Percentiles rank a stretch among this genome's conserved stretches.
phyloP scores from a whole-genome alignment of 1,140 invertebrate genomes.

The Drosophila aff. region DNA sequence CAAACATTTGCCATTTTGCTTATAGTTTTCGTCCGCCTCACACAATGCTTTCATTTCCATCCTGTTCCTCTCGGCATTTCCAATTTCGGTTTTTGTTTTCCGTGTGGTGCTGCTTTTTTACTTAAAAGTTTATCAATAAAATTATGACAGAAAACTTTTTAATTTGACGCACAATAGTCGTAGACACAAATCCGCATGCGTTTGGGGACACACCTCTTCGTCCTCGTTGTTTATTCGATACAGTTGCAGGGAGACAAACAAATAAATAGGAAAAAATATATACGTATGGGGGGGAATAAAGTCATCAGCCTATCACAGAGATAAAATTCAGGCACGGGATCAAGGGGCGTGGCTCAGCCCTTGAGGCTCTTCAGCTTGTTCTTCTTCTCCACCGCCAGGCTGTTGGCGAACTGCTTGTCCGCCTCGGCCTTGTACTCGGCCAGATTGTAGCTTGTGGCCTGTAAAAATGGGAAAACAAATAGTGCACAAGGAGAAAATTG shows the following conservation, averaged over 20 bases:
- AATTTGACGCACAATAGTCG: slow-evolving; percentile 79
- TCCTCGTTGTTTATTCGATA: slow-evolving; percentile 36
- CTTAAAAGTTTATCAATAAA: slow-evolving; percentile 82
- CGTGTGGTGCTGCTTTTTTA: slow-evolving; percentile 31
- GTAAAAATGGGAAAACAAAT: neutral
- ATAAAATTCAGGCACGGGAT: slow-evolving; percentile 43
- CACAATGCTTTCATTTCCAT: slow-evolving; percentile 12
- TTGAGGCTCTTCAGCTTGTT: slow-evolving; percentile 72
- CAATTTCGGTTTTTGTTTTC: slow-evolving; percentile 51
- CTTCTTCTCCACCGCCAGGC: slow-evolving; percentile 74
- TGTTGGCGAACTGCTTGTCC: slow-evolving; percentile 79
- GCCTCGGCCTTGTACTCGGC: slow-evolving; percentile 72
- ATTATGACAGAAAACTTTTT: slow-evolving; percentile 81
- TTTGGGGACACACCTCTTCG: slow-evolving; percentile 30
- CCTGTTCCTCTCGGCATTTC: neutral
- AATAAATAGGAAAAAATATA: slow-evolving; percentile 48
- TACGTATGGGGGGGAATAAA: neutral
- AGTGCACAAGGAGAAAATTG: neutral
- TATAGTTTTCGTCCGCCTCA: neutral
- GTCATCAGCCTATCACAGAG: slow-evolving; percentile 51
- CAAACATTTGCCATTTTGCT: neutral
- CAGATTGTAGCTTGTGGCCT: slow-evolving; percentile 79
- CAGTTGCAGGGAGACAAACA: neutral
- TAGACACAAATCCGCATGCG: slow-evolving; percentile 43
- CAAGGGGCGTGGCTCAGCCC: slow-evolving; percentile 44